A percentile compares a stretch with the other conserved stretches of the same genome.
phyloP scores from a whole-genome alignment of 2,888 invertebrate species.

The Cantharis flavilabris region DNA sequence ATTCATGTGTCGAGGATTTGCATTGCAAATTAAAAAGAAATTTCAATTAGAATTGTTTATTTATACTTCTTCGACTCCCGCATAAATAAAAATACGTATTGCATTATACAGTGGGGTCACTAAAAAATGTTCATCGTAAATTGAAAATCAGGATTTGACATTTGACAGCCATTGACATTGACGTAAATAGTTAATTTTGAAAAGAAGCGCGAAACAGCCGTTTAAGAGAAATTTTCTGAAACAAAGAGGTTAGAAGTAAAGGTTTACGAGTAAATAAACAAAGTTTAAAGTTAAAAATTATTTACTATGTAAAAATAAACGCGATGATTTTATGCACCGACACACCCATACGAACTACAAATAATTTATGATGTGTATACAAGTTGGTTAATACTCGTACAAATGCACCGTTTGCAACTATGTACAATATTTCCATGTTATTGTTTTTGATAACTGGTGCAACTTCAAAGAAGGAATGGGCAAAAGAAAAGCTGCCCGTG shows the following conservation, averaged over 20 bases:
- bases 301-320: conserved; percentile 15
- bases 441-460: neutral
- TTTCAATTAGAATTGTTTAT: neutral
- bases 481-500: neutral
- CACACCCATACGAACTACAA: conserved; percentile 17
- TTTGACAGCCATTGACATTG: too few relatives aligned
- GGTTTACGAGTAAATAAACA: neutral
- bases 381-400: neutral
- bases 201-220: neutral
- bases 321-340: conserved; percentile 16
- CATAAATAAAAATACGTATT: neutral
- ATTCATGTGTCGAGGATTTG: conserved; percentile 12
- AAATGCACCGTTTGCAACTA: neutral
- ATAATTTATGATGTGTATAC: conserved; percentile 16
- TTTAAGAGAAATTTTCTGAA: neutral
- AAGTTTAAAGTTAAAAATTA: conserved; percentile 4
- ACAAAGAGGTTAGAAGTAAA: neutral
- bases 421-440: neutral
- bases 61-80: neutral
- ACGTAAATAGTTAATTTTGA: neutral
- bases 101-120: neutral
- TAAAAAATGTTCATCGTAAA: neutral
- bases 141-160: neutral
- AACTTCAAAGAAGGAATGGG: neutral
- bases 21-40: conserved; percentile 7